These are phyloP conservation scores for Neoseiulus cucumeris DNA, from an alignment of 1,140 invertebrate genomes.

Conservation along the genomic window DNA sequence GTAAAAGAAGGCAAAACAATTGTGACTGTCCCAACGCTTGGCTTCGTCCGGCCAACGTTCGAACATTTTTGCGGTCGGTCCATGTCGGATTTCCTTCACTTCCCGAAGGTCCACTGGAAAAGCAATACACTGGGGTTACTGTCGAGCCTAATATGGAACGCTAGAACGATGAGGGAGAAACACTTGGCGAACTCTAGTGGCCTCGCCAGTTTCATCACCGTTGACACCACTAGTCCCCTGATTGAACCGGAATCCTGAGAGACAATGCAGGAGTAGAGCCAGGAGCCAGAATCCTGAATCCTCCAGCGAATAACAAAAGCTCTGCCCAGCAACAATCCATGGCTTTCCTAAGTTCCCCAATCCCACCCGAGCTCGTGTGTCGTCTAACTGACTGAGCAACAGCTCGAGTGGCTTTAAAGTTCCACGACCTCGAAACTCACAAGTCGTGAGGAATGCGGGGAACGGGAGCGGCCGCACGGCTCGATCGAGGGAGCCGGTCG, in stretches of 20 bases:
- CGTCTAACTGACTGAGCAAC: too few relatives aligned
- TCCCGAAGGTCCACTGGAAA: constrained; percentile 53
- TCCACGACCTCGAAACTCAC: too few relatives aligned
- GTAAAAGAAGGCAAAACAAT: constrained; percentile 77
- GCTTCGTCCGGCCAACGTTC: constrained; percentile 74
- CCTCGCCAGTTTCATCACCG: neutral
- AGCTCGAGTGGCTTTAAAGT: too few relatives aligned
- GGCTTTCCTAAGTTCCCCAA: too few relatives aligned
- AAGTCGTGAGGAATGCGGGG: too few relatives aligned
- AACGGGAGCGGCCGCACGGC: too few relatives aligned
- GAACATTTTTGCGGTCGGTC: constrained; percentile 76
- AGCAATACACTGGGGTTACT: constrained; percentile 4
- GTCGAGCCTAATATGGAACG: neutral
- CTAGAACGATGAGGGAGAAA: neutral
- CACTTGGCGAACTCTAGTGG: neutral
- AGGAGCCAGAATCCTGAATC: too few relatives aligned
- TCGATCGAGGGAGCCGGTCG: too few relatives aligned
- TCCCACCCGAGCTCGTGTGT: too few relatives aligned
- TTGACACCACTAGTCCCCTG: neutral
- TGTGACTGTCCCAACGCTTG: constrained; percentile 48
- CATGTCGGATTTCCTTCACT: constrained; percentile 67
- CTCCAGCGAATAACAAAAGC: too few relatives aligned
- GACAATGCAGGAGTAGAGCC: too few relatives aligned
- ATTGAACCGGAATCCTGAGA: neutral
- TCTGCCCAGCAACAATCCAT: too few relatives aligned